phyloP scores from a whole-genome alignment of 2,113 vertebrate genomes.

The Pseudopipra pipra region DNA sequence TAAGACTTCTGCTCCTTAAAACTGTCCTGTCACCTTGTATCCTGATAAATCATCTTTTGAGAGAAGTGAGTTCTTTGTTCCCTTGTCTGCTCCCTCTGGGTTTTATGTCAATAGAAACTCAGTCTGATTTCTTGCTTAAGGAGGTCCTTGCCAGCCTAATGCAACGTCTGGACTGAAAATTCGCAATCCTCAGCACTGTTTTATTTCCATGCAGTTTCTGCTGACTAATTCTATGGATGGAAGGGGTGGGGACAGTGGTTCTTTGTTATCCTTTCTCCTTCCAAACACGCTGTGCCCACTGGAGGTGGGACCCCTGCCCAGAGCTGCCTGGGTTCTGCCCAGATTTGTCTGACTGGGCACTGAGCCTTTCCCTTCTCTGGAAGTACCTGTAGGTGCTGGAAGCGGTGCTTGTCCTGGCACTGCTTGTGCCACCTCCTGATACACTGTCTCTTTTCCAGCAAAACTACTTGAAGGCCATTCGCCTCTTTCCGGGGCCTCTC shows the following conservation, averaged over 20 bases:
- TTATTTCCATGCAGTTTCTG: neutral
- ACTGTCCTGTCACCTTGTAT: neutral
- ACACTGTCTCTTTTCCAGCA: constrained; percentile 37
- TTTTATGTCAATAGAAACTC: neutral
- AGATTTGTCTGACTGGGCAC: fast-evolving
- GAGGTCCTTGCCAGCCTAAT: neutral
- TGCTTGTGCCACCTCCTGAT: neutral
- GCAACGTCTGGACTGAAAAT: fast-evolving
- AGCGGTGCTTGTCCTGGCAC: fast-evolving
- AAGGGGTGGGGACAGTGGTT: neutral
- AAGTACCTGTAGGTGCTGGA: neutral
- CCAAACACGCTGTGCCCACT: fast-evolving
- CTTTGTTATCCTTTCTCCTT: neutral
- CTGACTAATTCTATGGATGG: neutral
- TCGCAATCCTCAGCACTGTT: neutral
- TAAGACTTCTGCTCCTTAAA: neutral
- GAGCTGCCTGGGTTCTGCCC: neutral
- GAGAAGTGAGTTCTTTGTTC: neutral
- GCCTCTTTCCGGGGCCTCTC: constrained; percentile 74
- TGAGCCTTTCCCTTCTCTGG: neutral
- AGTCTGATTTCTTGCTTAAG: neutral
- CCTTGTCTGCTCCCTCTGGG: neutral
- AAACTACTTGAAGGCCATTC: constrained; percentile 75
- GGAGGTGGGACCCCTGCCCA: neutral
- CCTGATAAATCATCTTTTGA: neutral